These are phyloP conservation scores for Halocynthia roretzi DNA, from an alignment of 23 tunicate genomes.

Conservation along the genomic window DNA sequence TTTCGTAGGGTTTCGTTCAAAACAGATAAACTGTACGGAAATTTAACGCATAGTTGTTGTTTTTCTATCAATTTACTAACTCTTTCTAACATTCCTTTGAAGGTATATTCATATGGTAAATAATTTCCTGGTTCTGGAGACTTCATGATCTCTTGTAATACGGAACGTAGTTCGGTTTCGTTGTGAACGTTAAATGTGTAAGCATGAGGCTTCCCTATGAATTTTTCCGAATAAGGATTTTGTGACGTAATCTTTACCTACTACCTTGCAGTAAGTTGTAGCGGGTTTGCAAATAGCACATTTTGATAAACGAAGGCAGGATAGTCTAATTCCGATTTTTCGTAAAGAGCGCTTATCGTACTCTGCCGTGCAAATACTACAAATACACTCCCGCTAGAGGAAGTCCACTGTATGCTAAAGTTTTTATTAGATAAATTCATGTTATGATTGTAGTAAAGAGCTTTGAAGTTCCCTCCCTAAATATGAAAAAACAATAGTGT, in stretches of 20 bases:
- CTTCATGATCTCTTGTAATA: neutral
- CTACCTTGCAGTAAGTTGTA: too few species aligned
- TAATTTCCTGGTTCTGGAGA: neutral
- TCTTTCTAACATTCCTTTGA: conserved; percentile 26
- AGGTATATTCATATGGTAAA: conserved; percentile 15
- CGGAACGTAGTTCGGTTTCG: neutral
- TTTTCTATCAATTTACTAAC: neutral
- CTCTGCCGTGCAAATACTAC: too few species aligned
- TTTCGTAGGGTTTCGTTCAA: neutral
- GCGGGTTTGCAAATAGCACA: conserved; percentile 15
- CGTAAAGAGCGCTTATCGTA: too few species aligned
- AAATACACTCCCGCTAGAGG: too few species aligned
- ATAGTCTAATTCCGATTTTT: neutral
- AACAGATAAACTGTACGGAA: neutral
- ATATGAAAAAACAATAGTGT: too few species aligned
- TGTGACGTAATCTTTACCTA: conserved; percentile 3
- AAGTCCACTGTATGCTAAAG: too few species aligned
- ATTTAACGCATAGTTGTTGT: conserved; percentile 2
- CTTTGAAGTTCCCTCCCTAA: too few species aligned
- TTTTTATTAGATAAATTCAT: too few species aligned
- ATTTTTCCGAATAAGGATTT: conserved; percentile 11
- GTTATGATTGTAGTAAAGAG: too few species aligned
- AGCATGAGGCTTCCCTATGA: neutral
- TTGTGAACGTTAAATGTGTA: neutral
- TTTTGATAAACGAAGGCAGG: neutral